These are phyloP conservation scores for Nomada hirtipes DNA, from an alignment of 2,888 invertebrate genomes.

Conservation along the genomic window DNA sequence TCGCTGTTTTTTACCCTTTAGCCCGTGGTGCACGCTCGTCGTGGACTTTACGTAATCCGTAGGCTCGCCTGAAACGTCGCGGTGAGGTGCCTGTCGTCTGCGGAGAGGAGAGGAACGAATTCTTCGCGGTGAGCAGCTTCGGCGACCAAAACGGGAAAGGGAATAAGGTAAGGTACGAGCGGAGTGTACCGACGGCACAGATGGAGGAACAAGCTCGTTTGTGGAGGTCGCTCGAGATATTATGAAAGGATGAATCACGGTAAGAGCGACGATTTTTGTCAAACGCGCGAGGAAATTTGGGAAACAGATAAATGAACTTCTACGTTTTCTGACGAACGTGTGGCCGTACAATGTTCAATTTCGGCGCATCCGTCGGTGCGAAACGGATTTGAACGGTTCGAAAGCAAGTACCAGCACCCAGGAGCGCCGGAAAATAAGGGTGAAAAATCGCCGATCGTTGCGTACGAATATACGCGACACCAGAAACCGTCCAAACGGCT, in stretches of 20 bases:
- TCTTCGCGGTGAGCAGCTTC: conserved; percentile 17
- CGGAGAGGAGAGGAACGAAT: not conserved
- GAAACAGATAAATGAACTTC: conserved; percentile 2
- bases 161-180: conserved; percentile 36
- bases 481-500: conserved; percentile 60
- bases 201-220: conserved; percentile 48
- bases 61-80: conserved; percentile 38
- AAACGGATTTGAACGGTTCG: not conserved
- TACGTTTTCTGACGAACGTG: not conserved
- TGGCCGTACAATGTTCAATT: not conserved
- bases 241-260: conserved; percentile 46
- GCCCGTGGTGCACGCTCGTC: conserved; percentile 45
- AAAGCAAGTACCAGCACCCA: too few relatives aligned
- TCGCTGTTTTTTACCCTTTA: conserved; percentile 47
- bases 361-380: not conserved
- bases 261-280: not conserved
- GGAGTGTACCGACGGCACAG: conserved; percentile 12
- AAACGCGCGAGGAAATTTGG: not conserved
- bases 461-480: conserved; percentile 9
- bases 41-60: conserved; percentile 61
- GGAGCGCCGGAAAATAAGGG: not conserved
- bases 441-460: conserved; percentile 25
- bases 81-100: conserved; percentile 13
- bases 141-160: conserved; percentile 43
- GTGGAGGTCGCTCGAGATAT: conserved; percentile 31